Conservation (phyloP, 2,888 invertebrate species). For the Harpalus rubripes region DNA sequence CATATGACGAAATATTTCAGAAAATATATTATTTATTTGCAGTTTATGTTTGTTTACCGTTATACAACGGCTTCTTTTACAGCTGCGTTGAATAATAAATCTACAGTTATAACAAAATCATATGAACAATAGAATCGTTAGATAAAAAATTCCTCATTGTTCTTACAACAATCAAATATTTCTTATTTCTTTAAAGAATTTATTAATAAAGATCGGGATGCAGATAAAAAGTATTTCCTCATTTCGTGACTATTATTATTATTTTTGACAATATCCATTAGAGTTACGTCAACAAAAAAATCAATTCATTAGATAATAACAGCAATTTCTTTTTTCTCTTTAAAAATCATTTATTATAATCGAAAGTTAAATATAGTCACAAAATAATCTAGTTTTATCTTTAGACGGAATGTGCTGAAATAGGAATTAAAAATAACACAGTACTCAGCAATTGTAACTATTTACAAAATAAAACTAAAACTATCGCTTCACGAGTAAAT, state of each 20-base stretch:
- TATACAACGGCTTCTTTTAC: conserved; percentile 19
- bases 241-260: background rate
- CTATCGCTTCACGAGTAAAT: background rate
- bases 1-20: background rate
- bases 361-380: background rate
- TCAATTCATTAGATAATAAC: conserved; percentile 39
- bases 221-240: background rate
- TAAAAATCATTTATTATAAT: conserved; percentile 12
- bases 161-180: background rate
- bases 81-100: conserved; percentile 21
- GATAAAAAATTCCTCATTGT: background rate
- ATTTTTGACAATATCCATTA: background rate
- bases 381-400: background rate
- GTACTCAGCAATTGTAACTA: background rate
- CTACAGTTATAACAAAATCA: conserved; percentile 4
- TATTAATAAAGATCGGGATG: background rate
- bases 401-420: background rate
- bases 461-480: background rate
- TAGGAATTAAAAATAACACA: background rate
- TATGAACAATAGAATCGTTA: background rate
- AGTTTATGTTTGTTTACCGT: conserved; percentile 26
- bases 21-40: conserved; percentile 36
- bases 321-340: background rate
- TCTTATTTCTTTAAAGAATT: background rate
- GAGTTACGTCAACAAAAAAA: conserved; percentile 18